Evolutionary conservation across 2,113 vertebrate genomes (phyloP), one percentile per base, ranked within the genome.

Genomic region (Tiliqua scincoides): DNA sequence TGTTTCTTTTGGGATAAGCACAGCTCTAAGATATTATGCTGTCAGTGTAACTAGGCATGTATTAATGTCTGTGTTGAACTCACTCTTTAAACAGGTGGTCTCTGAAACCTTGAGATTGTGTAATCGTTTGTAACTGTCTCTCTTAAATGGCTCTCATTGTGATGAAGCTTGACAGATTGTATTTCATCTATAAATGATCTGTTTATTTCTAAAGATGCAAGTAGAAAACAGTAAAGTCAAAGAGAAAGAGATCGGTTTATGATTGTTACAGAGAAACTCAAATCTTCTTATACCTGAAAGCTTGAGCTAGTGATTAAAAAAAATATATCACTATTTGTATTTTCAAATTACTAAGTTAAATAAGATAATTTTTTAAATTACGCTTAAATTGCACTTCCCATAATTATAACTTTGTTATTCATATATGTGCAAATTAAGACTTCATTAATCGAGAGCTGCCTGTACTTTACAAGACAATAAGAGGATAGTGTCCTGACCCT

Each of bases 81-180:
- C 63, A 63, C 40, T 2, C 57, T 35, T 17, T 17, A 30, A 83
- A 83, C 54, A 79, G 57, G n/a, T 30, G 54, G 54, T 27, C 57
- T 37, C 30, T 83, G 81, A 78, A 83, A 61, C 17, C 17, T 35
- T 71, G 54, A 54, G 43, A n/a, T 23, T n/a, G 30, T 83, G 12
- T 32, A 48, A 70, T 83, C 32, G 76, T 82, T 82, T 82, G n/a
- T 86, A 82, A 82, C 59, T 68, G 43, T 81, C 54, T 85, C 48
- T 77, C 62, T 61, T 62, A 83, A 78, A 79, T 63, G 65, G 7
- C 71, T 87, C 61, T 79, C 65, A 72, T 82, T 83, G 67, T 79
- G 68, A 35, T 54, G 40, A 7, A 78, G n/a, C 65, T 30, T 78
- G 63, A n/a, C 57, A 83, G n/a, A 52, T 63, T 79, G 37, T 83